These are phyloP conservation scores for Odocoileus virginianus DNA, from an alignment of 2,113 vertebrate species.

Conservation along the genomic window DNA sequence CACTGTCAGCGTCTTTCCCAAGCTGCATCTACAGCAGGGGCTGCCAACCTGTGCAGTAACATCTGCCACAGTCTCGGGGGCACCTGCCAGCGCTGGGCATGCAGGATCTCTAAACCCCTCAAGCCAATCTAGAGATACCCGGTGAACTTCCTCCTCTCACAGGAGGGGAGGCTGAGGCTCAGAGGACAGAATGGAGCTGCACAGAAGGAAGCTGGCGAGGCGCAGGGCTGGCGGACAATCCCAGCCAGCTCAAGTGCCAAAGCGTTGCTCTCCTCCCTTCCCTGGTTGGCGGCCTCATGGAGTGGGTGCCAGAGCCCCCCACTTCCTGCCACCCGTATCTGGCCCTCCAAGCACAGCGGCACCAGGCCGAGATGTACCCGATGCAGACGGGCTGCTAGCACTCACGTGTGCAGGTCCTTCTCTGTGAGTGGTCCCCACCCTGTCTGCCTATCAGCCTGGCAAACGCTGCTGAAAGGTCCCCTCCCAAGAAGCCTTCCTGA, in stretches of 20 bases:
- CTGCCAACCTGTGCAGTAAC: not conserved
- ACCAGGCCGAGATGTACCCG: rapidly evolving
- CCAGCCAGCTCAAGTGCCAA: no score
- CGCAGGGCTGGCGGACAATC: not conserved
- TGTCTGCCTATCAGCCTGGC: not conserved
- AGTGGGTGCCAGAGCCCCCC: not conserved
- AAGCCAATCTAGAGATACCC: not conserved
- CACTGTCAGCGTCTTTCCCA: not conserved
- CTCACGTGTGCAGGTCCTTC: not conserved
- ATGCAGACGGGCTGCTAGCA: not conserved
- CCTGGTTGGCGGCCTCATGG: rapidly evolving
- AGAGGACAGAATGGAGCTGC: not conserved
- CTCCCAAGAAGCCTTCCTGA: not conserved
- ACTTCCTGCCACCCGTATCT: rapidly evolving
- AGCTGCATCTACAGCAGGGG: not conserved
- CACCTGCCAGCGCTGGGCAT: not conserved
- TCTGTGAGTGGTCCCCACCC: not conserved
- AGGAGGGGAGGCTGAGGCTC: not conserved
- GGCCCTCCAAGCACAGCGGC: not conserved
- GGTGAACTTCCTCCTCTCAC: not conserved
- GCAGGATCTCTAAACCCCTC: no score
- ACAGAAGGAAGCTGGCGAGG: not conserved
- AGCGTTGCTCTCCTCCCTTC: not conserved
- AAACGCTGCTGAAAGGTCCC: not conserved
- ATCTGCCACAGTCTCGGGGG: not conserved